Conservation (phyloP, 2,888 invertebrate genomes). For the Megaustenia siamemsis region DNA sequence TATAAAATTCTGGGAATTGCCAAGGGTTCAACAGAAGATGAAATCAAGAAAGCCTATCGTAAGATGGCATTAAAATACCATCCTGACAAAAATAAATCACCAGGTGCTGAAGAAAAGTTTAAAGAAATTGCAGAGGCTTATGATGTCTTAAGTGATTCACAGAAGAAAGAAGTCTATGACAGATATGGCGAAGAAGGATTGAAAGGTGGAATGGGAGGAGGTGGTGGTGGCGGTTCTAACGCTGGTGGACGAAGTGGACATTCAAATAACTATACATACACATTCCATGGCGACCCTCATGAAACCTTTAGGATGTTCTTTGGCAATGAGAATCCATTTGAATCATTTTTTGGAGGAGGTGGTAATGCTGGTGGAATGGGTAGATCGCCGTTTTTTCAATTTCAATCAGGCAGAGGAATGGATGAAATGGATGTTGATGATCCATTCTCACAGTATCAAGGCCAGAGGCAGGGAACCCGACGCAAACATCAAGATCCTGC, state of each 20-base stretch:
- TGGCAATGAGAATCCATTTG: conserved; percentile 92
- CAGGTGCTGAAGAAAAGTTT: conserved; percentile 95
- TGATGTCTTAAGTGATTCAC: conserved; percentile 92
- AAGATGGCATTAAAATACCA: conserved; percentile 97
- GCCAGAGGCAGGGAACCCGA: conserved; percentile 56
- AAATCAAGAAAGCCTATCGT: conserved; percentile 97
- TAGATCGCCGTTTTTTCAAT: conserved; percentile 58
- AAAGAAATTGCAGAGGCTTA: conserved; percentile 98
- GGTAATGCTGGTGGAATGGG: conserved; percentile 53
- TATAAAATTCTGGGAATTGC: conserved; percentile 94
- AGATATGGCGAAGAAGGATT: conserved; percentile 81
- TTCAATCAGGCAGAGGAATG: conserved; percentile 59
- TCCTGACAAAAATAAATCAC: conserved; percentile 98
- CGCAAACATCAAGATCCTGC: conserved; percentile 76
- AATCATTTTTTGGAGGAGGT: conserved; percentile 60
- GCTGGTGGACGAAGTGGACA: conserved; percentile 37
- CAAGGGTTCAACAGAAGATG: conserved; percentile 94
- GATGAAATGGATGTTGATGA: conserved; percentile 77
- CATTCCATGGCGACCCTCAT: conserved; percentile 93
- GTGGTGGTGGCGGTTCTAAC: not conserved
- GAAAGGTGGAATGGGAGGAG: conserved; percentile 70
- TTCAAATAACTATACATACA: conserved; percentile 85
- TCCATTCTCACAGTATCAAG: conserved; percentile 62
- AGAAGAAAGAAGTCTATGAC: conserved; percentile 97
- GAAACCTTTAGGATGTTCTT: conserved; percentile 99